Percentiles rank a stretch among this genome's conserved stretches.
phyloP scores from a whole-genome alignment of 2,888 invertebrate genomes.

The Scrobipalpa atriplicella region DNA sequence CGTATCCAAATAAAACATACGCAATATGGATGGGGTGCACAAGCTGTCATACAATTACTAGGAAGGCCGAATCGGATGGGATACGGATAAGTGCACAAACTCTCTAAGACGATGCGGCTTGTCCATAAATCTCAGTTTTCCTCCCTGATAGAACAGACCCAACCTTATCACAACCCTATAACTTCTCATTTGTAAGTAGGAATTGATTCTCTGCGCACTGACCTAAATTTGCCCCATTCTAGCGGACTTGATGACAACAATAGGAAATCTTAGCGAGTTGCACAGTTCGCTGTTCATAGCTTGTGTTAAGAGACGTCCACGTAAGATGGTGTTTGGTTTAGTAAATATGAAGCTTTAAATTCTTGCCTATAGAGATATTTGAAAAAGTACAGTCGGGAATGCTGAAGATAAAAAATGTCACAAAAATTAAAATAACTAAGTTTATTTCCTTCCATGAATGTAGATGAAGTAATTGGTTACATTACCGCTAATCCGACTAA shows the following conservation, averaged over 20 bases:
- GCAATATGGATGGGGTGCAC: too few species aligned
- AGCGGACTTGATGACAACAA: neutral
- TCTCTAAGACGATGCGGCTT: constrained; percentile 39
- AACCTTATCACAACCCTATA: constrained; percentile 30
- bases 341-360: neutral
- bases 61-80: too few species aligned
- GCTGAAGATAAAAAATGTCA: too few species aligned
- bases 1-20: too few species aligned
- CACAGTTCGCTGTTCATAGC: neutral
- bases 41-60: too few species aligned
- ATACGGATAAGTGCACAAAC: too few species aligned
- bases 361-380: neutral
- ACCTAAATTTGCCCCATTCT: constrained; percentile 27
- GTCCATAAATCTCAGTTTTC: constrained; percentile 53
- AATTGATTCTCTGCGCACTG: constrained; percentile 39
- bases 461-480: neutral
- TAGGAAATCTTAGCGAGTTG: neutral
- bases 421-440: too few species aligned
- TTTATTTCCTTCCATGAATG: too few species aligned
- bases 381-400: neutral
- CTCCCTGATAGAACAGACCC: constrained; percentile 36
- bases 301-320: too few species aligned
- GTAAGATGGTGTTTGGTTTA: too few species aligned
- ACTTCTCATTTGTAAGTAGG: constrained; percentile 33
- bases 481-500: neutral